A percentile compares a stretch with the other conserved stretches of the same genome.
Conservation (phyloP, 1,140 invertebrate genomes). For the Dendroctonus valens region DNA sequence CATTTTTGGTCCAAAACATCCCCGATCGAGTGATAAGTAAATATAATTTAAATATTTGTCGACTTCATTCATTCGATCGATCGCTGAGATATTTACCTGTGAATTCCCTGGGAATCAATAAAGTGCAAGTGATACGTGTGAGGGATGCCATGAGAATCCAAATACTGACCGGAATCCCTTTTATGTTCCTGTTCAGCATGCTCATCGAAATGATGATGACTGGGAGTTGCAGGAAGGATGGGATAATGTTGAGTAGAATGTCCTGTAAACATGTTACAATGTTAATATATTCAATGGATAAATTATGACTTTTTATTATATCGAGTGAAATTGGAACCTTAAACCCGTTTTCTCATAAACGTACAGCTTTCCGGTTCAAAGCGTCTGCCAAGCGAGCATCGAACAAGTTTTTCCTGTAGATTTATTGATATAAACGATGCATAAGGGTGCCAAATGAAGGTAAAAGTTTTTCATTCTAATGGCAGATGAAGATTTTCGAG, state of each 20-base stretch:
- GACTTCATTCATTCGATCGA: not conserved
- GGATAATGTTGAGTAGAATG: conserved; percentile 43
- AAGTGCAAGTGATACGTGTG: conserved; percentile 47
- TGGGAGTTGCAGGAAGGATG: conserved; percentile 42
- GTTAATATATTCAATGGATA: no score
- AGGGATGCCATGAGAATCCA: conserved; percentile 46
- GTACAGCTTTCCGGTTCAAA: no score
- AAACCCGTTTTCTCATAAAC: no score
- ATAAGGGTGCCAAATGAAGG: no score
- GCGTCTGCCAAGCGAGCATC: no score
- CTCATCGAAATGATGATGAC: conserved; percentile 36
- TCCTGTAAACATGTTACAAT: conserved; percentile 4
- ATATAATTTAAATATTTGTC: not conserved
- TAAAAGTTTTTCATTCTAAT: no score
- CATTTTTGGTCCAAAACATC: conserved; percentile 1
- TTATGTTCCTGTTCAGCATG: conserved; percentile 37
- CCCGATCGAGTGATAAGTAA: no score
- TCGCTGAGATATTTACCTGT: conserved; percentile 29
- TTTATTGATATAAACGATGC: no score
- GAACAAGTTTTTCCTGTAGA: no score
- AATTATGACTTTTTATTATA: no score
- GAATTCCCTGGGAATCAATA: conserved; percentile 48
- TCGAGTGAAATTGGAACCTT: no score
- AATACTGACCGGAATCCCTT: conserved; percentile 43
- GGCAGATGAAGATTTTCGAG: no score